Percentiles rank a stretch among this genome's conserved stretches.
phyloP scores from a whole-genome alignment of 2,888 invertebrate genomes.

The Temnothorax ravouxi region DNA sequence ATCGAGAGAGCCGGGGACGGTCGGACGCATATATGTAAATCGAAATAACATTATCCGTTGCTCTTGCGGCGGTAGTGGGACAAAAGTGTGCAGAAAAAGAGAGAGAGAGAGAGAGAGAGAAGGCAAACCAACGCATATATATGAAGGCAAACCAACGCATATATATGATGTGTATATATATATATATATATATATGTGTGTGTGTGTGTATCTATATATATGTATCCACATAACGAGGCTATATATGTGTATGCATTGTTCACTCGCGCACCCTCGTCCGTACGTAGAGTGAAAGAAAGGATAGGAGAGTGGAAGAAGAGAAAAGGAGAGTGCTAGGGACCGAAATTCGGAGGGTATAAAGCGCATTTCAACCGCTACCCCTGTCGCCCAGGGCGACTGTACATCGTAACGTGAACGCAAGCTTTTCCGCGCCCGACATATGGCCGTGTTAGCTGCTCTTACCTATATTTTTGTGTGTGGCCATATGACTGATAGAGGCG shows the following conservation, averaged over 20 bases:
- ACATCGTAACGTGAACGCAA: slow-evolving; percentile 75
- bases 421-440: slow-evolving; percentile 78
- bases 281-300: slow-evolving; percentile 32
- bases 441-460: slow-evolving; percentile 79
- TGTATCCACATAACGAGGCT: slow-evolving; percentile 7
- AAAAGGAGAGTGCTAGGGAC: slow-evolving; percentile 64
- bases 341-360: slow-evolving; percentile 81
- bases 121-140: background rate
- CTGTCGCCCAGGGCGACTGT: slow-evolving; percentile 80
- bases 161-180: background rate
- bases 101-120: slow-evolving; percentile 37
- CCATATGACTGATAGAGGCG: slow-evolving; percentile 73
- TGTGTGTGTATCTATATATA: background rate
- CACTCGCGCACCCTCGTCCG: slow-evolving; percentile 19
- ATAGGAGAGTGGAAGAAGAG: slow-evolving; percentile 31
- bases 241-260: slow-evolving; percentile 19
- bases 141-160: background rate
- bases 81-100: slow-evolving; percentile 58
- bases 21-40: slow-evolving; percentile 79
- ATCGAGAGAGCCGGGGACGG: slow-evolving; percentile 56
- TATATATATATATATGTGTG: too few species aligned
- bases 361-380: slow-evolving; percentile 76
- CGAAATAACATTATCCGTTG: slow-evolving; percentile 82
- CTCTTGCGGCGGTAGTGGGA: slow-evolving; percentile 74
- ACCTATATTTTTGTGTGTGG: slow-evolving; percentile 72